Base-by-base conservation (phyloP, 2,888 invertebrate species). In the Petrophora chlorosata region DNA sequence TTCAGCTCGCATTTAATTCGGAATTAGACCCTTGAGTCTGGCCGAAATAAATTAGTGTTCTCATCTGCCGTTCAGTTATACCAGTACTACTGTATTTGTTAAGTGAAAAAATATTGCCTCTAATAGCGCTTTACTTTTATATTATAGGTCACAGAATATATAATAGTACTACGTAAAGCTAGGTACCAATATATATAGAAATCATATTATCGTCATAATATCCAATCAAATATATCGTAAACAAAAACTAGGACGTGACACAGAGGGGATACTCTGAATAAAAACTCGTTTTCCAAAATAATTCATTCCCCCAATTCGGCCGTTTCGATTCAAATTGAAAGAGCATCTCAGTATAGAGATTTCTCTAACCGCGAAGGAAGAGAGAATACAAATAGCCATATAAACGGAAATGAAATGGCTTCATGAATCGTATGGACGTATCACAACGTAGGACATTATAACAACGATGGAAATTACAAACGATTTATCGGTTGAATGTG, bases 291-390 rank as follows among this genome's bases (percentile, higher is more conserved):
- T 77, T 73, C 69, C 25, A 34, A 82, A 81, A 88, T 85, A 87
- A 85, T 85, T 85, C 82, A 85, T 84, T 80, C 76, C 78, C 70
- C 78, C 79, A 76, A 85, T 83, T 82, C 86, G 80, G 76, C 79
- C 81, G 82, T 85, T 86, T 82, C 84, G 74, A 86, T 87, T 87
- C 82, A 83, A 87, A 88, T 85, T 84, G 86, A 85, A 85, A 88
- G 81, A 84, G 74, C 80, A 82, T 83, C 78, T 77, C 75, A 79
- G 76, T 82, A 85, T 82, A 83, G 77, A 85, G 82, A 85, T 86
- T 85, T 84, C 70, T 84, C 79, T 85, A 82, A 83, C 82, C 83
- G 71, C 82, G 75, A 74, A 75, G 70, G 78, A 81, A 79, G 71
- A 80, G 73, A 80, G 81, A 86, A 85, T 85, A 88, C 82, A 84